phyloP scores from a whole-genome alignment of 1,140 invertebrate species.

The Pomacea maculata region DNA sequence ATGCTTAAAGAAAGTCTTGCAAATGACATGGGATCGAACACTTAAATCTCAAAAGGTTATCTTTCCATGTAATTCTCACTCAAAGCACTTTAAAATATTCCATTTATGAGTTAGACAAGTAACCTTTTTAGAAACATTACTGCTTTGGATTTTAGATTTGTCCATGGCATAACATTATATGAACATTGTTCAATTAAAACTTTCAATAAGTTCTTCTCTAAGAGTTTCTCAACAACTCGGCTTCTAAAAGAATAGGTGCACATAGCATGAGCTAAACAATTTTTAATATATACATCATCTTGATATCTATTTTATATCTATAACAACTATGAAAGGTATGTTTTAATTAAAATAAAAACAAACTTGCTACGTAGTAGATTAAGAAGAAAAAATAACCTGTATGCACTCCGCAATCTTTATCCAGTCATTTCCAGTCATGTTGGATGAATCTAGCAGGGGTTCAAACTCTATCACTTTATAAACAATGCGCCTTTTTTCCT shows the following conservation, averaged over 20 bases:
- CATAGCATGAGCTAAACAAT: neutral
- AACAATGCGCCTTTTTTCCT: slow-evolving; percentile 71
- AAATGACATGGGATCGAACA: no score
- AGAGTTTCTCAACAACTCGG: neutral
- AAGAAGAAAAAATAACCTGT: slow-evolving; percentile 70
- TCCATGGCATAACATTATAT: neutral
- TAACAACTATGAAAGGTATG: no score
- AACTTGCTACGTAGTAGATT: neutral
- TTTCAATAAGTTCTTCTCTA: no score
- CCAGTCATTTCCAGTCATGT: slow-evolving; percentile 94
- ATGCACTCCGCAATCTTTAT: slow-evolving; percentile 88
- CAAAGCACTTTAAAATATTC: no score
- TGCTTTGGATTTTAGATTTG: neutral
- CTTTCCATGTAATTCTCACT: no score
- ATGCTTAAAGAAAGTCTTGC: no score
- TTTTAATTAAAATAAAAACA: no score
- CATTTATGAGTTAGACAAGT: neutral
- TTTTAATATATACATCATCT: neutral
- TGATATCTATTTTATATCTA: neutral
- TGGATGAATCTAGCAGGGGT: slow-evolving; percentile 89
- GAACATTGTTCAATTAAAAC: neutral
- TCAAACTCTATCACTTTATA: slow-evolving; percentile 89
- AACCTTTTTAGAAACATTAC: neutral
- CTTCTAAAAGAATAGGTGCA: neutral
- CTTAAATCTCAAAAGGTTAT: no score